Base-by-base conservation (phyloP, 2,113 vertebrate species). In the Stictonetta naevosa region DNA sequence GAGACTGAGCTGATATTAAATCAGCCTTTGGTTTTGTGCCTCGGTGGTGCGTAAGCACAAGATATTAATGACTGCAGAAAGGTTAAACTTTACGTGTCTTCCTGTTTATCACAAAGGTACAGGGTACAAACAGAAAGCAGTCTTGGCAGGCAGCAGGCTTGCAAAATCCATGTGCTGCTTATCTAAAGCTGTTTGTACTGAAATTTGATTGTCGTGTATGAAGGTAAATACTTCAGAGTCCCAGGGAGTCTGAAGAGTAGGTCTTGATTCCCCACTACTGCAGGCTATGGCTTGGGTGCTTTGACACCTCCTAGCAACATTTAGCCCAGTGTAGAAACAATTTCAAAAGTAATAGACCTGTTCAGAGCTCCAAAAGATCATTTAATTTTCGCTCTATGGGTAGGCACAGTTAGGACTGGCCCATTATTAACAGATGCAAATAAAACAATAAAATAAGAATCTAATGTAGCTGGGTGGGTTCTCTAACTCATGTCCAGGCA, bases 41-140 rank as follows among this genome's bases (percentile, higher is more conserved):
- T 92, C 53, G 34, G 44, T 76, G 48, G 89, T 89, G 87, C 48
- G 0, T 85, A 93, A 96, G 91, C 62, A 22, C 73, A 40, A 79
- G 93, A 93, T 80, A 64, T 91, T 92, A 97, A 95, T 73, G 78
- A 50, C 84, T 95, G 75, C 75, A 95, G 90, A 96, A 97, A 97
- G 95, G 94, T 96, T 97, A 96, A 96, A 96, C 82, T 83, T 91
- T 50, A 95, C 90, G 78, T 91, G 90, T 93, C 95, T 96, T 97
- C 95, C 96, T 96, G 96, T 97, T 96, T 96, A 95, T 95, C 71
- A 90, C 95, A 83, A 80, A 96, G 94, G 92, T 96, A 82, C 67
- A 5, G 94, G 78, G 71, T 96, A 85, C 94, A 96, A 95, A 96
- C 89, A 94, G 93, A 97, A 92, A 76, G 93, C 81, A 46, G 55